Base-by-base conservation (phyloP, 1,140 invertebrate species). In the Aphaenogaster floridana region DNA sequence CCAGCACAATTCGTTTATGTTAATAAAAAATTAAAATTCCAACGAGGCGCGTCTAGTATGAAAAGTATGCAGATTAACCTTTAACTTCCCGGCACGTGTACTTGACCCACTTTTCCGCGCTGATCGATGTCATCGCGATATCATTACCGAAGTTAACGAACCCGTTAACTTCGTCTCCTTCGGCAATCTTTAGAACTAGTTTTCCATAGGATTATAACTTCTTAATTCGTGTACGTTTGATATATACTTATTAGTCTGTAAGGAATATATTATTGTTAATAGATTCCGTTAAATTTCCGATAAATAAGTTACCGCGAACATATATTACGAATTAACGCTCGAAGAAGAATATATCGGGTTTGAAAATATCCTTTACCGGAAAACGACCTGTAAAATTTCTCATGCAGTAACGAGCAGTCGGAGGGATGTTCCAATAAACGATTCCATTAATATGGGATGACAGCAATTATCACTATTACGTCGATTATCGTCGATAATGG, bases 21-120 rank as follows among this genome's bases (percentile, higher is more conserved):
- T 15, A 50, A 80, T 52, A 11, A 17, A 21, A 69, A 68, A 52
- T 39, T 68, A 39, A 68, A 68, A 52, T 39, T 69, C 1, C 45
- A 17, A 28, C 28, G 7, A 8, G n/a, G 42, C 28, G 45, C 57
- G 17, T 76, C 61, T 61, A 39, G 17, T 36, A 36, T 45, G 15
- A 21, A 63, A 84, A 74, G 59, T 74, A 48, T 48, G 52, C 13
- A 63, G 42, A 59, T 63, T 36, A 48, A 28, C 21, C 17, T 64
- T 68, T 39, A 28, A 71, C 69, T 42, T 48, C 15, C n/a, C 28
- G 13, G 8, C n/a, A 4, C 61, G 48, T 61, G 54, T 61, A 59
- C 17, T 74, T 83, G 80, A 84, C 78, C 63, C 45, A 74, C 36
- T 76, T 84, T 48, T 7, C 21, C 11, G 21, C 39, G 6, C n/a